These are phyloP conservation scores for Luehdorfia chinensis DNA, from an alignment of 1,140 invertebrate genomes.

Conservation along the genomic window DNA sequence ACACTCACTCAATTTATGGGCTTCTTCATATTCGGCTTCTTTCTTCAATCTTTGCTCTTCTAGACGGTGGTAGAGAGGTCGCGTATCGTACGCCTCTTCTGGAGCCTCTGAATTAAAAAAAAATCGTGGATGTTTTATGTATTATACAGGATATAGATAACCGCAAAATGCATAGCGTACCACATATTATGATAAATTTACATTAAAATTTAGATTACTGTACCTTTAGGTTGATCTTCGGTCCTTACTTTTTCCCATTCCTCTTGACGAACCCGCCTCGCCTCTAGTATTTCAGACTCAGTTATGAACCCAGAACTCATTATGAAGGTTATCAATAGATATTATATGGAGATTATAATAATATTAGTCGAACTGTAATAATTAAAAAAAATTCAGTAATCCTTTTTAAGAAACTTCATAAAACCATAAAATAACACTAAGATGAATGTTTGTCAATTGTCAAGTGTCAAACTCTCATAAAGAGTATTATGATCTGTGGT, in stretches of 20 bases:
- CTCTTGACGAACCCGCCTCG: slow-evolving; percentile 87
- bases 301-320: slow-evolving; percentile 95
- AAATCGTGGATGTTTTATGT: too few relatives aligned
- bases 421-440: too few relatives aligned
- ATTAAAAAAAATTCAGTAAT: neutral
- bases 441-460: too few relatives aligned
- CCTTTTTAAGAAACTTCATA: too few relatives aligned
- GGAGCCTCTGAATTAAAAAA: slow-evolving; percentile 87
- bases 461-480: too few relatives aligned
- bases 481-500: too few relatives aligned
- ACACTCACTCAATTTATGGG: slow-evolving; percentile 90
- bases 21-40: slow-evolving; percentile 96
- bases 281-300: slow-evolving; percentile 90
- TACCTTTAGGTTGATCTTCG: slow-evolving; percentile 92
- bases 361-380: neutral
- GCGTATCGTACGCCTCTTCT: slow-evolving; percentile 88
- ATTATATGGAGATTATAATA: too few relatives aligned
- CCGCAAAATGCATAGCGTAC: too few relatives aligned
- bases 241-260: slow-evolving; percentile 96
- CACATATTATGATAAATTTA: too few relatives aligned
- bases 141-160: slow-evolving; percentile 4
- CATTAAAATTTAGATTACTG: neutral
- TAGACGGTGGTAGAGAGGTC: slow-evolving; percentile 92
- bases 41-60: slow-evolving; percentile 94
- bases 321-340: slow-evolving; percentile 16